A percentile compares a stretch with the other conserved stretches of the same genome.
Evolutionary conservation across 2,888 invertebrate species (phyloP).

Genomic region (Oscheius sp.): DNA sequence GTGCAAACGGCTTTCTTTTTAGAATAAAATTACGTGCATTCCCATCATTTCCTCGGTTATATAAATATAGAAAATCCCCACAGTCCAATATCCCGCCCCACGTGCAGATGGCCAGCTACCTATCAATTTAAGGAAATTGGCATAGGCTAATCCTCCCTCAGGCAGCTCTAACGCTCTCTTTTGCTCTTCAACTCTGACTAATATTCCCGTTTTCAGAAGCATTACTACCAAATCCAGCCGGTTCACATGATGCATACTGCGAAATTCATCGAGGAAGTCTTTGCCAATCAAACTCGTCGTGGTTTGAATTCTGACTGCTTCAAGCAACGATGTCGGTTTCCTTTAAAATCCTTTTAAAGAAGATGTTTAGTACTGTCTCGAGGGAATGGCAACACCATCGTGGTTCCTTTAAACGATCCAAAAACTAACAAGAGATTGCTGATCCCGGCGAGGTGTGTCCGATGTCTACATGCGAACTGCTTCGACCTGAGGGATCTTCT

Average conservation of each 20-base stretch:
- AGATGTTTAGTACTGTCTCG: background rate
- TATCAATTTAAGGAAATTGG: background rate
- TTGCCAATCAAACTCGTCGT: background rate
- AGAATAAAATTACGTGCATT: too few relatives aligned
- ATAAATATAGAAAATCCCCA: too few relatives aligned
- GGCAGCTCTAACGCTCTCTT: background rate
- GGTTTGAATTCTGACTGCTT: constrained; percentile 7
- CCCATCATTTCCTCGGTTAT: too few relatives aligned
- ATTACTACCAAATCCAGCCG: constrained; percentile 27
- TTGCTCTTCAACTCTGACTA: too few relatives aligned
- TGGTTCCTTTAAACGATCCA: background rate
- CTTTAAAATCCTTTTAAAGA: background rate
- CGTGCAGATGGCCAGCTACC: too few relatives aligned
- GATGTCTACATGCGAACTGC: constrained; percentile 24
- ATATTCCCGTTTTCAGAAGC: constrained; percentile 33
- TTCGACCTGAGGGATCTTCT: constrained; percentile 27
- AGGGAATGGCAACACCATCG: constrained; percentile 18
- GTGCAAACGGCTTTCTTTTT: too few relatives aligned
- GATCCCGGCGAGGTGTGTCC: constrained; percentile 5
- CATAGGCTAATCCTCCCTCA: too few relatives aligned
- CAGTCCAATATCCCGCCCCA: background rate
- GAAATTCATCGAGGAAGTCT: constrained; percentile 14
- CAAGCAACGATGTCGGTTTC: constrained; percentile 13
- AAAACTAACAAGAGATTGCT: constrained; percentile 1
- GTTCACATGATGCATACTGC: background rate